Percentiles rank a stretch among this genome's conserved stretches.
Conservation (phyloP, 2,888 invertebrate species). For the Ommatoiulus sabulosus region DNA sequence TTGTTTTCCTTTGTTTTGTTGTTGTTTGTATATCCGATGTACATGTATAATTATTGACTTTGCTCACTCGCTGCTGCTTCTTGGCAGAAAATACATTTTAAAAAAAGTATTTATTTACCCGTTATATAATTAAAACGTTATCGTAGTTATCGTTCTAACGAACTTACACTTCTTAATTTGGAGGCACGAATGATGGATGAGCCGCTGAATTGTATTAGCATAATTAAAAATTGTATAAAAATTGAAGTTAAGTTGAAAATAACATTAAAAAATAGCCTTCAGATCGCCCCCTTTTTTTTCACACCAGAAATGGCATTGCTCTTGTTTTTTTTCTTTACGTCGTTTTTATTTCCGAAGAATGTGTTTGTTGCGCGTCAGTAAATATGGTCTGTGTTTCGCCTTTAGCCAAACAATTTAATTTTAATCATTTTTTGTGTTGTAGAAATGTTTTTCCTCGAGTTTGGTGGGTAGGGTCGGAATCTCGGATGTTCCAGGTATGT, state of each 20-base stretch:
- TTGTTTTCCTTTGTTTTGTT: not conserved
- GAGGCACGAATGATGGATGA: not conserved
- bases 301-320: not conserved
- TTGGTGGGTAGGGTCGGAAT: too few species aligned
- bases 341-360: too few species aligned
- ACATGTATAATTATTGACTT: slow-evolving; percentile 10
- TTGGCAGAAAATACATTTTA: not conserved
- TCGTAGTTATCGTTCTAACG: not conserved
- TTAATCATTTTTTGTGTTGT: too few species aligned
- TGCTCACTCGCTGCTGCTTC: not conserved
- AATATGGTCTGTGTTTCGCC: too few species aligned
- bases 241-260: not conserved
- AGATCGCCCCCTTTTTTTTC: not conserved
- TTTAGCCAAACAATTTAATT: too few species aligned
- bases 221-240: slow-evolving; percentile 14
- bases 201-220: not conserved
- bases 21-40: not conserved
- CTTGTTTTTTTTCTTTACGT: too few species aligned
- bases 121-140: not conserved
- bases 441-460: too few species aligned
- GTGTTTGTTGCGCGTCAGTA: too few species aligned
- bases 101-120: not conserved
- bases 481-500: too few species aligned
- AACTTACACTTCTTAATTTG: not conserved
- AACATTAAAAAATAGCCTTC: not conserved